These are phyloP conservation scores for Grammomys dolichurus DNA, from an alignment of 2,113 vertebrate genomes.

Conservation along the genomic window DNA sequence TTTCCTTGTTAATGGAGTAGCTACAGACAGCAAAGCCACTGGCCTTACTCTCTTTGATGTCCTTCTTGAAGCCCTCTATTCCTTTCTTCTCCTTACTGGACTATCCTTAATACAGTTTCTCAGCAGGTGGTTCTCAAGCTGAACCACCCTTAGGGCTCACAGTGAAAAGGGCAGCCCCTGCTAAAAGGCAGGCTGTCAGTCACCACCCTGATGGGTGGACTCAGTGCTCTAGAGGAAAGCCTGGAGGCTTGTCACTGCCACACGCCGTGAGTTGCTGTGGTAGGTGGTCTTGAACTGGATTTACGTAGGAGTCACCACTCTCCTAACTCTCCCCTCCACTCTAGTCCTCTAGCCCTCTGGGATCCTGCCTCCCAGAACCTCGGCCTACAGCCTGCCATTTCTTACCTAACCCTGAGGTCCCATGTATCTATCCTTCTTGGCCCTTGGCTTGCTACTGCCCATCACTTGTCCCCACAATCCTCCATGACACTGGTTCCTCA, in stretches of 20 bases:
- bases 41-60: neutral
- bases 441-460: neutral
- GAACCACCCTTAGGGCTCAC: neutral
- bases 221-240: neutral
- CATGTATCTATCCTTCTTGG: neutral
- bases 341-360: neutral
- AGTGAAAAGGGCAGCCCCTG: neutral
- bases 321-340: too few relatives aligned
- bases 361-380: neutral
- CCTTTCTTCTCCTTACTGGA: neutral
- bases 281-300: neutral
- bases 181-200: neutral
- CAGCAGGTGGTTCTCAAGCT: neutral
- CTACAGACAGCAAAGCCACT: too few relatives aligned
- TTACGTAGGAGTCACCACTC: too few relatives aligned
- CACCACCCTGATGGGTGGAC: too few relatives aligned
- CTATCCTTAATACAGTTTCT: neutral
- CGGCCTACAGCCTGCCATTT: neutral
- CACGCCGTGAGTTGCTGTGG: neutral
- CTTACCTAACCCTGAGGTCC: neutral
- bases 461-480: neutral
- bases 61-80: neutral
- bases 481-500: neutral
- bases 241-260: rapidly evolving
- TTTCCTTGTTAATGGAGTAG: rapidly evolving